Conservation (phyloP, 2,888 invertebrate genomes). For the Entomobrya proxima region DNA sequence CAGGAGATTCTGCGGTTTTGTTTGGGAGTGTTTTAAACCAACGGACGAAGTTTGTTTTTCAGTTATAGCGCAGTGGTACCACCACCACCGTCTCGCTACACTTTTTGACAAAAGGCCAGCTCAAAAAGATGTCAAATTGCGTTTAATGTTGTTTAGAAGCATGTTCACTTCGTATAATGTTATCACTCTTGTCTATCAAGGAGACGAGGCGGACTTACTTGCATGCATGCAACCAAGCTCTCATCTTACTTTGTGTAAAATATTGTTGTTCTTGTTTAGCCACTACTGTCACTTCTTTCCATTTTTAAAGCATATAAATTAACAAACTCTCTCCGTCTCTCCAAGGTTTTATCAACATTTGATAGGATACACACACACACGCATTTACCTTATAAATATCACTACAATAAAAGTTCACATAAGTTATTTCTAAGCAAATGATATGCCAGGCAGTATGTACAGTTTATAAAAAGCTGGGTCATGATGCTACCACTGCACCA, state of each 20-base stretch:
- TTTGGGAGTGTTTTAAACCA: background rate
- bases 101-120: slow-evolving; percentile 33
- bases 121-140: background rate
- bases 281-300: slow-evolving; percentile 1
- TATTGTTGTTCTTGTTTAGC: background rate
- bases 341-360: too few species aligned
- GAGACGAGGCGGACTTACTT: too few species aligned
- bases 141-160: background rate
- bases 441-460: too few species aligned
- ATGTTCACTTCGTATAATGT: background rate
- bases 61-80: background rate
- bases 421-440: too few species aligned
- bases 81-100: background rate
- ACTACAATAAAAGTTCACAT: too few species aligned
- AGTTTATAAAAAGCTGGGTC: too few species aligned
- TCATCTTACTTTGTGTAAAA: background rate
- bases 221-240: background rate
- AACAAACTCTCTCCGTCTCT: background rate
- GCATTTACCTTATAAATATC: too few species aligned
- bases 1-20: slow-evolving; percentile 2
- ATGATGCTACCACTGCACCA: background rate
- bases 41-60: background rate
- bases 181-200: background rate
- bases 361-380: too few species aligned
- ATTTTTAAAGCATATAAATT: background rate